phyloP scores from a whole-genome alignment of 2,113 vertebrate genomes.

The Thymallus thymallus region DNA sequence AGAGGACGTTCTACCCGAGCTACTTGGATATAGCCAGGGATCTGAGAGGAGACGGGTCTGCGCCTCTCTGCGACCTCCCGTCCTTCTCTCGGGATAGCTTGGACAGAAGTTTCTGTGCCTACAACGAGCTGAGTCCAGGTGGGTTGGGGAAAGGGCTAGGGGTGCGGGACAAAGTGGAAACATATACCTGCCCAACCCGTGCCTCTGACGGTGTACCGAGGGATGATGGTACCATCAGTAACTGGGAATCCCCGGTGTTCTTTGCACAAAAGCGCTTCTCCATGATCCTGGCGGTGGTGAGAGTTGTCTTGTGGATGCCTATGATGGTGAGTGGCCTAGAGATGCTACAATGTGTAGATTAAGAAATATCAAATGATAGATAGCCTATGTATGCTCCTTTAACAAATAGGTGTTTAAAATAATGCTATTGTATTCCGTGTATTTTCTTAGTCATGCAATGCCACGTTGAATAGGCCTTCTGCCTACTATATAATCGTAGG shows the following conservation, averaged over 20 bases:
- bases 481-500: no score
- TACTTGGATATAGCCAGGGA: conserved; percentile 71
- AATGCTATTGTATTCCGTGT: no score
- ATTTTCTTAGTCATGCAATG: no score
- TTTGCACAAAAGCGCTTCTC: conserved; percentile 94
- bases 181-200: conserved; percentile 38
- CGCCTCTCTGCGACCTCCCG: conserved; percentile 62
- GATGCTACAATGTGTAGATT: background rate
- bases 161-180: conserved; percentile 46
- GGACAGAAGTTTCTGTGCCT: conserved; percentile 67
- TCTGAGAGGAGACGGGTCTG: conserved; percentile 62
- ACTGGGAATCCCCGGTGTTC: conserved; percentile 66
- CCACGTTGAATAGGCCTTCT: no score
- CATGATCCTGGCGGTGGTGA: conserved; percentile 85
- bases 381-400: no score
- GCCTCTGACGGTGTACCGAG: conserved; percentile 36
- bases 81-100: conserved; percentile 70
- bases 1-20: conserved; percentile 64
- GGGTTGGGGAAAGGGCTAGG: conserved; percentile 44
- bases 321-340: conserved; percentile 86
- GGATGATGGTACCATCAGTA: conserved; percentile 36
- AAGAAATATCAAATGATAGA: background rate
- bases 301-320: conserved; percentile 90
- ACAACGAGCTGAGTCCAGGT: conserved; percentile 59
- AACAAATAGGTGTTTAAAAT: no score